phyloP scores from a whole-genome alignment of 2,888 invertebrate genomes.

The Ophion costatus region DNA sequence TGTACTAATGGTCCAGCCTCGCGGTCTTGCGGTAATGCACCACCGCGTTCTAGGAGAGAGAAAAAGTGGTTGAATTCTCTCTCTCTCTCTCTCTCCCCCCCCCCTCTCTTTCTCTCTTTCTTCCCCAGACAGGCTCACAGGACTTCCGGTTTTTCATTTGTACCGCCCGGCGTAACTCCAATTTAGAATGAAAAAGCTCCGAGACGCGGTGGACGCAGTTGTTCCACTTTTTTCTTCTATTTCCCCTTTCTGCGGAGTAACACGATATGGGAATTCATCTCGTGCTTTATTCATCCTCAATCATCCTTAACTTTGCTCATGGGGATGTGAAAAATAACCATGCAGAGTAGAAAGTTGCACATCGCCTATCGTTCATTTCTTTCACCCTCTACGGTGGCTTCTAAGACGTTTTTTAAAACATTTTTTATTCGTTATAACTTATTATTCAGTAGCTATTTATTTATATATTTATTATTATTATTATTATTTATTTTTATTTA shows the following conservation, averaged over 20 bases:
- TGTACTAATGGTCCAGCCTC: constrained; percentile 21
- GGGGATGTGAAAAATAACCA: constrained; percentile 1
- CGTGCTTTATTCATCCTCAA: constrained; percentile 21
- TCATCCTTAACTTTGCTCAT: constrained; percentile 44
- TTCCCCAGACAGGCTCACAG: constrained; percentile 20
- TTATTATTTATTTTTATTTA: too few species aligned
- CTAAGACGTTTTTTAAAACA: too few species aligned
- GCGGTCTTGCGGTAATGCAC: constrained; percentile 22
- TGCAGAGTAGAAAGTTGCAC: constrained; percentile 6
- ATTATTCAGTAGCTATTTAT: too few species aligned
- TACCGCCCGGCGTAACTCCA: constrained; percentile 1
- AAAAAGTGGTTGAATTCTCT: background rate
- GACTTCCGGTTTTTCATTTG: constrained; percentile 53
- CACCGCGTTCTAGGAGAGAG: background rate
- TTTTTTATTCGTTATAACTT: background rate
- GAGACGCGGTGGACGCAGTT: constrained; percentile 8
- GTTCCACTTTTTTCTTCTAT: background rate
- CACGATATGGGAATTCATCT: constrained; percentile 3
- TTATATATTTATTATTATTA: too few species aligned
- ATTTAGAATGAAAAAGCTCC: constrained; percentile 36
- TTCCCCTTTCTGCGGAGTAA: background rate
- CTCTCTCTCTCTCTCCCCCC: background rate
- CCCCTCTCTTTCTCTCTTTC: background rate
- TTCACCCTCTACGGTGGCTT: background rate
- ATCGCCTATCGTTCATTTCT: background rate